These are phyloP conservation scores for Protaetia brevitarsis DNA, from an alignment of 1,140 invertebrate genomes.

Conservation along the genomic window DNA sequence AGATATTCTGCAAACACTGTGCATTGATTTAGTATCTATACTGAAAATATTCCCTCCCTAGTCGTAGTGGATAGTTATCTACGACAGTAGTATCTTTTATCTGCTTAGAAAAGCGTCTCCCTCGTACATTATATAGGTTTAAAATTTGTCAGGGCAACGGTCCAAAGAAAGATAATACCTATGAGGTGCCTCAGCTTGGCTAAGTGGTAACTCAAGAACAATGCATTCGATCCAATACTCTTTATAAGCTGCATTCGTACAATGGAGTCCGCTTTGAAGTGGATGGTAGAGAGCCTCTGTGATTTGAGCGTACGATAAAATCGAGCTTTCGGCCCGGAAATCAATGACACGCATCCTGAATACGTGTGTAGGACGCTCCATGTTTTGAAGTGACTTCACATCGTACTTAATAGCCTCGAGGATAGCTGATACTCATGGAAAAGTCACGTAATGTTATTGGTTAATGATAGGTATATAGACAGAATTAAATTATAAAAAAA, in stretches of 20 bases:
- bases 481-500: too few species aligned
- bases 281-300: not conserved
- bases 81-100: not conserved
- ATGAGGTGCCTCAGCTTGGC: not conserved
- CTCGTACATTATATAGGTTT: slow-evolving; percentile 10
- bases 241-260: slow-evolving; percentile 12
- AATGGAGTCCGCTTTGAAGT: slow-evolving; percentile 1
- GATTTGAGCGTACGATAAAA: not conserved
- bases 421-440: too few species aligned
- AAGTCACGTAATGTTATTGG: too few species aligned
- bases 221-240: slow-evolving; percentile 9
- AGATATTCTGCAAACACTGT: not conserved
- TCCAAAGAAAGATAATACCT: slow-evolving; percentile 9
- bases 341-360: not conserved
- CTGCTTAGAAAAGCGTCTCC: not conserved
- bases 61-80: not conserved
- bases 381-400: too few species aligned
- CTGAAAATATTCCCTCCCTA: not conserved
- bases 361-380: too few species aligned
- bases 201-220: slow-evolving; percentile 24
- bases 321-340: not conserved
- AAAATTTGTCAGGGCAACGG: slow-evolving; percentile 18
- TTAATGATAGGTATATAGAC: too few species aligned
- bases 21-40: not conserved
- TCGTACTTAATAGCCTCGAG: too few species aligned